Conservation (phyloP, 2,797 vertebrate species). For the Pyrocephalus nanus region DNA sequence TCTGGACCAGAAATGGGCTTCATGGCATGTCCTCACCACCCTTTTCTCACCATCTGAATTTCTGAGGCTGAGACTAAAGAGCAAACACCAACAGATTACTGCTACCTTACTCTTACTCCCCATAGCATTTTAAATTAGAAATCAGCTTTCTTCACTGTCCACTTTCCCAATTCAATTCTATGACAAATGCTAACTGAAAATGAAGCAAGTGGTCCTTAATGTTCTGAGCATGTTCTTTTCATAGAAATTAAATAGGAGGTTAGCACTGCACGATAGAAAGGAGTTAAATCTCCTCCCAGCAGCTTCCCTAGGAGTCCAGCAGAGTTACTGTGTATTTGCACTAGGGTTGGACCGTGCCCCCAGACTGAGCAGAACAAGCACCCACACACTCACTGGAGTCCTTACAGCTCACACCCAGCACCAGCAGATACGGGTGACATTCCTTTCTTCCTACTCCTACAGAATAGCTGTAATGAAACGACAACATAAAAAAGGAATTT, state of each 20-base stretch:
- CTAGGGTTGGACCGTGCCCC: background rate
- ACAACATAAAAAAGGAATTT: background rate
- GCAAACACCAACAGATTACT: background rate
- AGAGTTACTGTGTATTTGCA: background rate
- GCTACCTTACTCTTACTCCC: background rate
- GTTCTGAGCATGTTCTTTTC: background rate
- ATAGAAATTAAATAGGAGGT: background rate
- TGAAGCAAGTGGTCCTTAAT: background rate
- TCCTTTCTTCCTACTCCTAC: slow-evolving; percentile 38
- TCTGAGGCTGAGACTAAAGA: background rate
- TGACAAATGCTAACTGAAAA: background rate
- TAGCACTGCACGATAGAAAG: background rate
- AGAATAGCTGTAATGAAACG: background rate
- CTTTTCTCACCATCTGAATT: background rate
- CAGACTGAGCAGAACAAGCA: background rate
- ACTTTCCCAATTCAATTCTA: background rate
- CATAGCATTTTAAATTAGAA: background rate
- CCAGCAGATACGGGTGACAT: background rate
- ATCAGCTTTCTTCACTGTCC: background rate
- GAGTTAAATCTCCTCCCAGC: background rate
- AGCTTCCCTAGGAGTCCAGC: background rate
- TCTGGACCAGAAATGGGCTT: background rate
- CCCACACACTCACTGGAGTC: background rate
- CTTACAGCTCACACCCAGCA: background rate
- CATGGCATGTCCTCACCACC: background rate